Evolutionary conservation across 1,140 invertebrate genomes (phyloP).

Genomic region (Stegodyphus dumicola): DNA sequence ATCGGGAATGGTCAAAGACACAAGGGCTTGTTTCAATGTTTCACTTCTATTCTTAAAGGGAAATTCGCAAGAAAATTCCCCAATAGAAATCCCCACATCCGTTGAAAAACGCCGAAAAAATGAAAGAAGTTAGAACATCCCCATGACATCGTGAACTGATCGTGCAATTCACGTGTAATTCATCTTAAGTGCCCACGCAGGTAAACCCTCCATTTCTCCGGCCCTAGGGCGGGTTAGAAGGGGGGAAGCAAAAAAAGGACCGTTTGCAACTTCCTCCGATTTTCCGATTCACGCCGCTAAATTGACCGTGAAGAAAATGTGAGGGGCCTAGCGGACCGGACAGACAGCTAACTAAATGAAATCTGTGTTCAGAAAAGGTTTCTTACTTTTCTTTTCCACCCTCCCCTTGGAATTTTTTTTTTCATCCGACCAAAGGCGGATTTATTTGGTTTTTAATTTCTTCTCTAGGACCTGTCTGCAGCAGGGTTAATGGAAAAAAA

Average conservation of each 20-base stretch:
- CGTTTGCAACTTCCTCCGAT: constrained; percentile 28
- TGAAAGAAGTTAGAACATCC: constrained; percentile 8
- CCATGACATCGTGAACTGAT: constrained; percentile 19
- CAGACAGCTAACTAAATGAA: constrained; percentile 31
- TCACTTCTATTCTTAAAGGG: too few species aligned
- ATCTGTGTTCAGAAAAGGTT: constrained; percentile 2
- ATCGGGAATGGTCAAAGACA: too few species aligned
- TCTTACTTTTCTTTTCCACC: not conserved
- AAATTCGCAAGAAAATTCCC: too few species aligned
- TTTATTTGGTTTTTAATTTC: not conserved
- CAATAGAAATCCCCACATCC: too few species aligned
- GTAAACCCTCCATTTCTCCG: not conserved
- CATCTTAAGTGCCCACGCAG: constrained; percentile 54
- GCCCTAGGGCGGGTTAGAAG: too few species aligned
- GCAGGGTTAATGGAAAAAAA: constrained; percentile 5
- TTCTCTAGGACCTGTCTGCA: not conserved
- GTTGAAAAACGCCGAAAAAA: too few species aligned
- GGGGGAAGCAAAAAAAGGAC: constrained; percentile 26
- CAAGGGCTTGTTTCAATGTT: too few species aligned
- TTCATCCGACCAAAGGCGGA: not conserved
- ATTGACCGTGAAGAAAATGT: constrained; percentile 57
- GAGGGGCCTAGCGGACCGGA: constrained; percentile 8
- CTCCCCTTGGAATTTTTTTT: not conserved
- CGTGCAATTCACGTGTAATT: constrained; percentile 30
- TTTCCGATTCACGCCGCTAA: constrained; percentile 54